Evolutionary conservation across 2,888 invertebrate genomes (phyloP).

Genomic region (Nipponacmea schrenckii): DNA sequence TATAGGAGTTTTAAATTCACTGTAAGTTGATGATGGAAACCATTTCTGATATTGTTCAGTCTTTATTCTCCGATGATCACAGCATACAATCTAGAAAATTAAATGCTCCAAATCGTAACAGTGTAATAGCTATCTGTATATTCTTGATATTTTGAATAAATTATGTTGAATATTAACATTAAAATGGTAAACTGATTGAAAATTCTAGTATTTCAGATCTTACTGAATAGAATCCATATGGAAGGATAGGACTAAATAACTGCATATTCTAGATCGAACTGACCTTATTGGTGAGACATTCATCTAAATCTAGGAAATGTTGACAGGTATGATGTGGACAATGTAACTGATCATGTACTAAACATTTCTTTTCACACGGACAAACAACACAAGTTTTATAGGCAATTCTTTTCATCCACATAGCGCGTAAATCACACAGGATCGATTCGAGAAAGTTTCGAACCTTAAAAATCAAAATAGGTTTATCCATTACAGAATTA

Average conservation of each 20-base stretch:
- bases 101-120: no score
- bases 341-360: conserved; percentile 53
- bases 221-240: no score
- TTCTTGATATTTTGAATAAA: no score
- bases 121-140: no score
- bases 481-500: no score
- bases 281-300: conserved; percentile 69
- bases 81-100: conserved; percentile 66
- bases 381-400: conserved; percentile 65
- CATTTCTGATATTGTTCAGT: conserved; percentile 64
- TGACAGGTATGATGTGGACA: conserved; percentile 63
- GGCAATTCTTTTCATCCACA: conserved; percentile 68
- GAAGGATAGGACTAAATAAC: no score
- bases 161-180: no score
- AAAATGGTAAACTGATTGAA: no score
- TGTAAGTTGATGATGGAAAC: conserved; percentile 60
- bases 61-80: conserved; percentile 67
- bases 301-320: conserved; percentile 68
- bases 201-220: no score
- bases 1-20: conserved; percentile 48
- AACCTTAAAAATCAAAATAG: conserved; percentile 45
- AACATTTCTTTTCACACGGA: conserved; percentile 65
- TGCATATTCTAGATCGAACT: conserved; percentile 4
- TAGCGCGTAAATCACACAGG: conserved; percentile 63
- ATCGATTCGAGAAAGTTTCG: conserved; percentile 67